phyloP scores from a whole-genome alignment of 2,888 invertebrate species.

The Lissocephala sabroskyi region DNA sequence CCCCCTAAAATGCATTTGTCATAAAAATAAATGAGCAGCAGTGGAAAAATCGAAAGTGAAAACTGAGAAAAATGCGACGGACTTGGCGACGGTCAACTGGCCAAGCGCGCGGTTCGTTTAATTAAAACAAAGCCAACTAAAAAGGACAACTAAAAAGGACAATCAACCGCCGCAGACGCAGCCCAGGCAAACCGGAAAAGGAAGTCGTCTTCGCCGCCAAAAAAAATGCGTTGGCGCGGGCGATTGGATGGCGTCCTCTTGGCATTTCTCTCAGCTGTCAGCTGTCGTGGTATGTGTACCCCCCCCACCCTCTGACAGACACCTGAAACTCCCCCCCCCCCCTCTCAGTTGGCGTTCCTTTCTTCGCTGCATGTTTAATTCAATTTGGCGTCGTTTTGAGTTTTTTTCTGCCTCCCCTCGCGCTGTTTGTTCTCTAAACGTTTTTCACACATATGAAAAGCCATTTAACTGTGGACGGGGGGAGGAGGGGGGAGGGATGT shows the following conservation, averaged over 20 bases:
- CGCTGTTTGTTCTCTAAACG: neutral
- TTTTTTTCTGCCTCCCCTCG: neutral
- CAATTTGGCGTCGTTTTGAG: constrained; percentile 43
- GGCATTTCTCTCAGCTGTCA: constrained; percentile 62
- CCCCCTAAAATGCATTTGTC: no score
- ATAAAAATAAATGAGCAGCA: no score
- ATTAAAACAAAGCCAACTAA: neutral
- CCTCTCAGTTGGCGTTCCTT: constrained; percentile 16
- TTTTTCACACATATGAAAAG: neutral
- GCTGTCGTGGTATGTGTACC: constrained; percentile 46
- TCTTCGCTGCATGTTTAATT: constrained; percentile 59
- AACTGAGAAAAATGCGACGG: no score
- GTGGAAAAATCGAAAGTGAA: no score
- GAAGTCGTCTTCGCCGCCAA: no score
- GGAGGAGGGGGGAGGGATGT: neutral
- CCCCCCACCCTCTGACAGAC: no score
- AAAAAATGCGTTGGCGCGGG: constrained; percentile 48
- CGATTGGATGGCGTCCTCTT: constrained; percentile 32
- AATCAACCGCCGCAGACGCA: no score
- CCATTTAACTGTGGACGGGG: no score
- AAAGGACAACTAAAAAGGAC: neutral
- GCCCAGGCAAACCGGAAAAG: no score
- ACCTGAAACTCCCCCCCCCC: neutral
- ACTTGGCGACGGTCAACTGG: no score
- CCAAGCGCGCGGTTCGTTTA: no score